Evolutionary conservation across 1,140 invertebrate genomes (phyloP).

Genomic region (Papilio glaucus): DNA sequence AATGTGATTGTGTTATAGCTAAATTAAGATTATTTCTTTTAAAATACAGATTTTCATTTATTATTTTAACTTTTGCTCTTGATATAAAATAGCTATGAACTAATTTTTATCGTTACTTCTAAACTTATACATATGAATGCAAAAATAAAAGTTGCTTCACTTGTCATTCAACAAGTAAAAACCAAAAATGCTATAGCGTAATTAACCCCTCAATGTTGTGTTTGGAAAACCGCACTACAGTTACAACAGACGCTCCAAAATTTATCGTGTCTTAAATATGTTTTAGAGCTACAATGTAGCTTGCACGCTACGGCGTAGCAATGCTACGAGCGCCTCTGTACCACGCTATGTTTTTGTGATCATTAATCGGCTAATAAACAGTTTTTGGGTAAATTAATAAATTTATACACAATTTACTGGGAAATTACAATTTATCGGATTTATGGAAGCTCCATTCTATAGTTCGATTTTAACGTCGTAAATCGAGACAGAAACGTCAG

Average conservation of each 20-base stretch:
- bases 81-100: too few relatives aligned
- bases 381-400: neutral
- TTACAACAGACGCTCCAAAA: constrained; percentile 2
- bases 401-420: too few relatives aligned
- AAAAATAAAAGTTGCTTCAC: neutral
- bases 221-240: neutral
- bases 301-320: neutral
- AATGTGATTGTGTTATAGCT: too few relatives aligned
- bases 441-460: too few relatives aligned
- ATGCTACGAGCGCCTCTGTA: neutral
- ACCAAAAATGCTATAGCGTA: neutral
- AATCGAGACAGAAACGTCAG: too few relatives aligned
- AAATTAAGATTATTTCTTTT: too few relatives aligned
- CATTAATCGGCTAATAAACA: neutral
- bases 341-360: neutral
- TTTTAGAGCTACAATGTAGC: constrained; percentile 5
- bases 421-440: too few relatives aligned
- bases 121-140: neutral
- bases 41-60: neutral
- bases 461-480: too few relatives aligned
- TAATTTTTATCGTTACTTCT: too few relatives aligned
- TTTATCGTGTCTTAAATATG: neutral
- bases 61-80: neutral
- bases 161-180: neutral
- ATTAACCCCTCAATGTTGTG: neutral